Evolutionary conservation across 2,888 invertebrate species (phyloP), one percentile per base, ranked within the genome.

Genomic region (Druceiella hillmani): DNA sequence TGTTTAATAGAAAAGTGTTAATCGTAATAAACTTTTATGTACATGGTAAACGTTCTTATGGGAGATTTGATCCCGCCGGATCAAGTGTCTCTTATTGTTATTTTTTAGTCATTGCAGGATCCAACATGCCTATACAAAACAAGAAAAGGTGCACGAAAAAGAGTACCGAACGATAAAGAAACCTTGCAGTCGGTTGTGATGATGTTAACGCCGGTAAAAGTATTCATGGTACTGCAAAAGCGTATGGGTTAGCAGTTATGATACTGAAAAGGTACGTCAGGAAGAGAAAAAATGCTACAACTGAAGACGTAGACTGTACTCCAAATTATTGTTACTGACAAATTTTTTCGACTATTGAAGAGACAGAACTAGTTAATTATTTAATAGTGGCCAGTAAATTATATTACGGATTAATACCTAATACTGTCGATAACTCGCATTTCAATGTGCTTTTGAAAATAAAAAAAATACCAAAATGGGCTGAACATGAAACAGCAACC

Each of bases 331-430:
- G 20, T 30, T 28, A 29, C 34, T 45, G 39, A n/a, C 41, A 46
- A 36, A 38, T 50, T 20, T 46, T 46, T 36, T 25, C 42, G 10
- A 12, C 28, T 12, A 34, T 36, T 17, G 34, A 47, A 41, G 47
- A 50, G 24, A 38, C 36, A 26, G 29, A 38, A 26, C 16, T 47
- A 22, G 33, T 30, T 12, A 40, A 31, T 25, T 50, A 50, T 38
- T 36, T 44, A 34, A 32, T 32, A 41, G 50, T 20, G 20, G 45
- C 45, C 22, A 44, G 41, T 27, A 46, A 48, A 44, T 28, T 44
- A 10, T 33, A 47, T 28, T 47, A 52, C 40, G 53, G 51, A n/a
- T 40, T 53, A n/a, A 49, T 52, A 15, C 44, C 46, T 2, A 50
- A 47, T 36, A 43, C 48, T 33, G 50, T 49, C n/a, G n/a, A n/a